Evolutionary conservation across 1,140 invertebrate species (phyloP).

Genomic region (Nomia melanderi): DNA sequence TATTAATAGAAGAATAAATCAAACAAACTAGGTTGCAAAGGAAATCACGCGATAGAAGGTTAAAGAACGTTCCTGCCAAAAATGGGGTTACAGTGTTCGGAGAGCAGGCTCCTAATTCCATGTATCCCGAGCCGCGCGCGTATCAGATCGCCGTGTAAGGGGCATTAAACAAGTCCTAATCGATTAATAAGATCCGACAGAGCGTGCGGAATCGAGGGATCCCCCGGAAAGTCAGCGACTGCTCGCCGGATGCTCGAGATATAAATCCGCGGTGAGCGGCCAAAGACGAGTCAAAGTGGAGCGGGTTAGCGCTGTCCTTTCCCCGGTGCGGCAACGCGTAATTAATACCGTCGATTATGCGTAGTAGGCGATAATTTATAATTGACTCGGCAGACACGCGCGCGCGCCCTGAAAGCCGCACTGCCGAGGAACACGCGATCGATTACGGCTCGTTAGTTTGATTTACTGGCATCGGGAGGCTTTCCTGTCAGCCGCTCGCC

Average conservation of each 20-base stretch:
- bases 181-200: background rate
- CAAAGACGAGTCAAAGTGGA: background rate
- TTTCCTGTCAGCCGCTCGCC: conserved; percentile 7
- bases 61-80: no score
- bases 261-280: background rate
- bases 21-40: no score
- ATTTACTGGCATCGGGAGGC: conserved; percentile 24
- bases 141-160: no score
- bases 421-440: conserved; percentile 25
- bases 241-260: background rate
- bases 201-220: background rate
- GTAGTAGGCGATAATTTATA: conserved; percentile 35
- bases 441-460: conserved; percentile 40
- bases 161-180: background rate
- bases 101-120: no score
- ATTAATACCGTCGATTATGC: conserved; percentile 44
- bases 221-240: background rate
- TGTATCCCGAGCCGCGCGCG: no score
- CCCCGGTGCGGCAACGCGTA: no score
- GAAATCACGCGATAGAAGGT: no score
- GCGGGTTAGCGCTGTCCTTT: background rate
- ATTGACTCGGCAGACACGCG: conserved; percentile 13
- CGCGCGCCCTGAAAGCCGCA: conserved; percentile 4
- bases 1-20: no score
- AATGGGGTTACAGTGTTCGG: no score